Conservation (phyloP, 2,888 invertebrate genomes). For the Zaprionus obscuricornis region DNA sequence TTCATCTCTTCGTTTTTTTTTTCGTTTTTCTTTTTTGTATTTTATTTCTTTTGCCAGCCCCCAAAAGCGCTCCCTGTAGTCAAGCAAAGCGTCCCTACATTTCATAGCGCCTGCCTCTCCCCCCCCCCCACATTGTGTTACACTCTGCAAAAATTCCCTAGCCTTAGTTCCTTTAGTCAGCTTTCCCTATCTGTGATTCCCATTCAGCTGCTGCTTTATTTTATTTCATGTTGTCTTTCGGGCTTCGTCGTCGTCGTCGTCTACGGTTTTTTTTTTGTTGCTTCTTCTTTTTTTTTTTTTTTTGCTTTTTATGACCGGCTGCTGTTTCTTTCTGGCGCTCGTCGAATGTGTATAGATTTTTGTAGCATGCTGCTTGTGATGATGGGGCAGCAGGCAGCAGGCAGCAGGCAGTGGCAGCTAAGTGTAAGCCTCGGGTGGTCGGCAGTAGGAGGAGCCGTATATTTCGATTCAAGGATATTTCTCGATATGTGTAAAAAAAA, state of each 20-base stretch:
- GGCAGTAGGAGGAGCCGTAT: constrained; percentile 64
- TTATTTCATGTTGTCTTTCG: constrained; percentile 77
- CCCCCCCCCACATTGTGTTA: neutral
- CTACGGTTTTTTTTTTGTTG: constrained; percentile 36
- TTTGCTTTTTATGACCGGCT: constrained; percentile 57
- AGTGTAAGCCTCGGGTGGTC: neutral
- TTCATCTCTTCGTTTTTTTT: constrained; percentile 14
- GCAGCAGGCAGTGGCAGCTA: neutral
- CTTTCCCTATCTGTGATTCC: constrained; percentile 30
- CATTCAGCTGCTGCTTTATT: constrained; percentile 70
- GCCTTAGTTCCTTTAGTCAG: neutral
- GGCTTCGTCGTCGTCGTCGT: constrained; percentile 71
- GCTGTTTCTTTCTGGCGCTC: constrained; percentile 63
- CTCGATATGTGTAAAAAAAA: constrained; percentile 69
- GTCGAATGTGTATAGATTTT: constrained; percentile 73
- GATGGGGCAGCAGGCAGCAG: neutral
- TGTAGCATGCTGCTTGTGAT: constrained; percentile 16
- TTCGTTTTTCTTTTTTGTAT: constrained; percentile 1
- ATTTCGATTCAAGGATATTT: constrained; percentile 78
- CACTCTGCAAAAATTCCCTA: too few relatives aligned
- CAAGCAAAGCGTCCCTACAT: too few relatives aligned
- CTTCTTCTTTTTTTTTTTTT: constrained; percentile 30
- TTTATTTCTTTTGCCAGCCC: constrained; percentile 29
- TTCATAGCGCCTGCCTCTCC: constrained; percentile 10
- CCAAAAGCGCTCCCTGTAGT: constrained; percentile 36